phyloP scores from a whole-genome alignment of 2,888 invertebrate species.

The Cantharis lateralis region DNA sequence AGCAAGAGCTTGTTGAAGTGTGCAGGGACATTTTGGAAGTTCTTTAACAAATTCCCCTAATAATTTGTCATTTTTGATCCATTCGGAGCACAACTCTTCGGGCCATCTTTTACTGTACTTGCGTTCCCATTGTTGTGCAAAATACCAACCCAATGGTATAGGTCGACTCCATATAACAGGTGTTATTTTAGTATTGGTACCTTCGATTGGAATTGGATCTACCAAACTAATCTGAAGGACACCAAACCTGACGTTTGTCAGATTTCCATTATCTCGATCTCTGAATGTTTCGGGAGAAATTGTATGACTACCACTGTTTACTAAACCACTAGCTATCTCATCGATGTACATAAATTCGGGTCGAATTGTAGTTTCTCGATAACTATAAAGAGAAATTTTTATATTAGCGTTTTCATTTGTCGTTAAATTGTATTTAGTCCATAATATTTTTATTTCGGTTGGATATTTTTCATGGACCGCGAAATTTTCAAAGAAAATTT shows the following conservation, averaged over 20 bases:
- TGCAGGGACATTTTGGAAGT: conserved; percentile 88
- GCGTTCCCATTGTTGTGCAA: conserved; percentile 85
- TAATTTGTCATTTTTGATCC: conserved; percentile 84
- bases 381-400: conserved; percentile 87
- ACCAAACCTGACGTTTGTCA: conserved; percentile 80
- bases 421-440: conserved; percentile 87
- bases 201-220: conserved; percentile 62
- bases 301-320: conserved; percentile 66
- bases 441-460: conserved; percentile 75
- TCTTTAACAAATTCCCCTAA: conserved; percentile 85
- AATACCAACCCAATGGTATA: conserved; percentile 92
- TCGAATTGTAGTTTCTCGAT: conserved; percentile 79
- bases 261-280: conserved; percentile 69
- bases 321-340: conserved; percentile 65
- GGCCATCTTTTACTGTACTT: conserved; percentile 83
- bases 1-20: conserved; percentile 82
- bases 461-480: conserved; percentile 76
- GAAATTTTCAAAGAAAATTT: conserved; percentile 78
- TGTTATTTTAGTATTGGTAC: conserved; percentile 50
- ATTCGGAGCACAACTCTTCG: conserved; percentile 81
- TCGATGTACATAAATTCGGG: conserved; percentile 85
- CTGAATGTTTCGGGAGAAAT: conserved; percentile 77
- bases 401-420: conserved; percentile 76
- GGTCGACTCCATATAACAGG: conserved; percentile 86
- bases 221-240: conserved; percentile 88